A percentile compares a stretch with the other conserved stretches of the same genome.
Evolutionary conservation across 2,888 invertebrate species (phyloP).

Genomic region (Alloplasta piceator): DNA sequence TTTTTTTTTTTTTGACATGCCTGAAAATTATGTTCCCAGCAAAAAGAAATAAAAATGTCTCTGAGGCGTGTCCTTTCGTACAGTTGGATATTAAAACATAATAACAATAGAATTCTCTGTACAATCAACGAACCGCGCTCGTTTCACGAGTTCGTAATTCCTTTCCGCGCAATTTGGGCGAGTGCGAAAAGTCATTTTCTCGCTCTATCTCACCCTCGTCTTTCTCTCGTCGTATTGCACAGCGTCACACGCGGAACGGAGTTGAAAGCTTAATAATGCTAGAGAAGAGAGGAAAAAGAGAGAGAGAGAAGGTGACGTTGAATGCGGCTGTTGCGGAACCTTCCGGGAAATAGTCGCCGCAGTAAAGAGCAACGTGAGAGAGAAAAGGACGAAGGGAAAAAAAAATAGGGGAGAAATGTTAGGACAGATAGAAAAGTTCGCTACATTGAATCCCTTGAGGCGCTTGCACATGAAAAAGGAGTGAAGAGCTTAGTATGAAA

Average conservation of each 20-base stretch:
- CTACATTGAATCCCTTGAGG: slow-evolving; percentile 40
- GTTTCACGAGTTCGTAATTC: slow-evolving; percentile 74
- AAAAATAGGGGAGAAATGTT: slow-evolving; percentile 49
- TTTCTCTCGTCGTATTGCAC: slow-evolving; percentile 30
- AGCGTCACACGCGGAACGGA: slow-evolving; percentile 38
- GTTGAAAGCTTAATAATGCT: slow-evolving; percentile 63
- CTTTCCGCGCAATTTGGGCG: slow-evolving; percentile 76
- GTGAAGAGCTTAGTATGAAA: slow-evolving; percentile 78
- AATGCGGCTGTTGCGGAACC: slow-evolving; percentile 62
- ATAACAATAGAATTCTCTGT: slow-evolving; percentile 51
- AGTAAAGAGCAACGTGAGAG: slow-evolving; percentile 8
- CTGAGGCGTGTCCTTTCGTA: slow-evolving; percentile 13
- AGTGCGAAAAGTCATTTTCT: slow-evolving; percentile 64
- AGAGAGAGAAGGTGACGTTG: slow-evolving; percentile 62
- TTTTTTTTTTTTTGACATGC: no score
- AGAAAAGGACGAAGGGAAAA: slow-evolving; percentile 17
- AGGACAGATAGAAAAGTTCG: slow-evolving; percentile 59
- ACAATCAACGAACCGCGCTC: slow-evolving; percentile 42
- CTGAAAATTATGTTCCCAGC: not conserved
- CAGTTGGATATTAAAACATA: slow-evolving; percentile 32
- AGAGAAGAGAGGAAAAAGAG: slow-evolving; percentile 68
- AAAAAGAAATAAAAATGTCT: slow-evolving; percentile 6
- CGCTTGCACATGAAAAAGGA: slow-evolving; percentile 59
- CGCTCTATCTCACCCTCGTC: slow-evolving; percentile 20
- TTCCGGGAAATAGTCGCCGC: slow-evolving; percentile 28